phyloP scores from a whole-genome alignment of 2,113 vertebrate species.

The Entomyzon cyanotis region DNA sequence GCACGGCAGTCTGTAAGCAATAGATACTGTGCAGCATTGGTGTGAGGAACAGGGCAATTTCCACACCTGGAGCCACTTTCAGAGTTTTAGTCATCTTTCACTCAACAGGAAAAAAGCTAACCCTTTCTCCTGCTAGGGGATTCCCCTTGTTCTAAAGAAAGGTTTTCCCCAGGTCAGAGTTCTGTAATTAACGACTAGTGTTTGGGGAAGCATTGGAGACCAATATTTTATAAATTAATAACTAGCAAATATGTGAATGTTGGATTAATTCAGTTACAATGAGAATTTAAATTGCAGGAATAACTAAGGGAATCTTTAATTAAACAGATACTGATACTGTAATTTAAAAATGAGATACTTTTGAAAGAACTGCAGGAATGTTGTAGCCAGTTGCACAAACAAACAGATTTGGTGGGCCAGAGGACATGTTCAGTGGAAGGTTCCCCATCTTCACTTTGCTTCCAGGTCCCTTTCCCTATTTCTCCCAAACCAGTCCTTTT shows the following conservation, averaged over 20 bases:
- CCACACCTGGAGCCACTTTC: not conserved
- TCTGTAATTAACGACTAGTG: not conserved
- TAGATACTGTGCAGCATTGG: rapidly evolving
- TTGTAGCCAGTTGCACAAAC: not conserved
- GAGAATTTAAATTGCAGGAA: not conserved
- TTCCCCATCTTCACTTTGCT: not conserved
- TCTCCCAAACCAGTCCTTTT: not conserved
- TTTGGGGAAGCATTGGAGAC: not conserved
- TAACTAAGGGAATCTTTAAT: not conserved
- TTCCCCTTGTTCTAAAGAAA: not conserved
- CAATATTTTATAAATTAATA: not conserved
- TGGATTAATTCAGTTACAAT: not conserved
- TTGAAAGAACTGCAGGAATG: not conserved
- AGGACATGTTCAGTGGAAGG: not conserved
- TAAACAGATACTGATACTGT: not conserved
- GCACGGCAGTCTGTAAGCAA: rapidly evolving
- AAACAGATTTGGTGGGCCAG: not conserved
- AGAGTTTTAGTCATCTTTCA: not conserved
- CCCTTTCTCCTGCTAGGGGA: not conserved
- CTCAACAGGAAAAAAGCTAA: not conserved
- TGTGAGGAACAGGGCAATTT: not conserved
- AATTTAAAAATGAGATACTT: not conserved
- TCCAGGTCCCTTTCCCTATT: not conserved
- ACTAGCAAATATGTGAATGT: not conserved
- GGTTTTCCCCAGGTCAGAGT: not conserved